Base-by-base conservation (phyloP, 2,113 vertebrate genomes). In the Eurypyga helias region DNA sequence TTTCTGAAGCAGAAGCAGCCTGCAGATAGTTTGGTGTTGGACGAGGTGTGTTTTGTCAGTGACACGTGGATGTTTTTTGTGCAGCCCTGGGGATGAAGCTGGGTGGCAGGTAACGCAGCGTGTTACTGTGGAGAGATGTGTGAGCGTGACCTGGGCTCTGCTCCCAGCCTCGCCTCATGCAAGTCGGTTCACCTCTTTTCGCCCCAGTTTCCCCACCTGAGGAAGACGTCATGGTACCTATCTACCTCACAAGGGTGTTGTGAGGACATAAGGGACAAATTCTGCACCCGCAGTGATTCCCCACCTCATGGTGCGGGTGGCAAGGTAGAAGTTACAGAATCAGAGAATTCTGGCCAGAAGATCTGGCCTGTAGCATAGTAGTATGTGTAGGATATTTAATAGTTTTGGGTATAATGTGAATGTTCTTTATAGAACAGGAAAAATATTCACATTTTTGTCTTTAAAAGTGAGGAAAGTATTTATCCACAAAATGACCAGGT, bases 181-280 rank as follows among this genome's bases (percentile, higher is more conserved):
- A 34, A 70, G 38, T 51, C 77, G 52, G 33, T 66, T 78, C 67
- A 73, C 19, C 25, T 80, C 46, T 90, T 88, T 55, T 61, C 89
- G 79, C 64, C 79, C 62, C 60, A n/a, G 19, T 87, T 92, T 83
- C 11, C 31, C 18, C 41, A 78, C 46, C 79, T 88, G 75, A 83
- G 77, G 48, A 62, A 64, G 57, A 60, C 54, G 57, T 24, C 65
- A 28, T 25, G 38, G 43, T 87, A 82, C 33, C 11, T 82, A 31
- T 69, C 77, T 95, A 89, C 87, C 84, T 94, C 87, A 87, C 84
- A 55, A 43, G 77, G 43, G 19, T 83, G 31, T 64, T 91, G 69
- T 85, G 96, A 93, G 87, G 77, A 46, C 41, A 25, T 34, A 71
- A 87, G 65, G 66, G 43, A 58, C 72, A 87, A 75, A 83, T 83